phyloP scores from a whole-genome alignment of 2,797 vertebrate genomes.

The Chelmon rostratus region DNA sequence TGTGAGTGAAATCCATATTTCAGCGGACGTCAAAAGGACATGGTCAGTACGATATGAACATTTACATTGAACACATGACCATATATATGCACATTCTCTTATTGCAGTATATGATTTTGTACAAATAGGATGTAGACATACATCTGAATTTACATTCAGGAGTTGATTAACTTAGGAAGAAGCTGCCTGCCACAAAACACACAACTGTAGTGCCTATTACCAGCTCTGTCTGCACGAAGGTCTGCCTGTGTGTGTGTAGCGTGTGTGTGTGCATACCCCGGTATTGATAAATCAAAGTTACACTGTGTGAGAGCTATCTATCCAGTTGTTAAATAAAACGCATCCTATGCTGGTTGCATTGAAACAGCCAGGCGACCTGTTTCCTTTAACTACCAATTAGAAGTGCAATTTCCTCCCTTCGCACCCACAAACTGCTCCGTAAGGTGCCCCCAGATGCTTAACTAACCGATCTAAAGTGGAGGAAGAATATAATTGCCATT shows the following conservation, averaged over 20 bases:
- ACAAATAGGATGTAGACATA: background rate
- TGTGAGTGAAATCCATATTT: background rate
- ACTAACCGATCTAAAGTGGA: slow-evolving; percentile 34
- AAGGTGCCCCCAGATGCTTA: slow-evolving; percentile 42
- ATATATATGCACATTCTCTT: background rate
- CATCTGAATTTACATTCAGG: background rate
- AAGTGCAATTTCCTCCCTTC: slow-evolving; percentile 39
- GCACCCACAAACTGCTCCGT: slow-evolving; percentile 37
- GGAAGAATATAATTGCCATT: slow-evolving; percentile 37
- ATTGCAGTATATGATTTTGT: background rate
- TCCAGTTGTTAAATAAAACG: slow-evolving; percentile 32
- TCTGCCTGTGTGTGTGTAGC: background rate
- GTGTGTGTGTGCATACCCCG: background rate
- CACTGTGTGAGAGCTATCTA: background rate
- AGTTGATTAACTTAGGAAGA: slow-evolving; percentile 11
- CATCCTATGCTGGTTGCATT: slow-evolving; percentile 35
- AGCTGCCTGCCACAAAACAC: background rate
- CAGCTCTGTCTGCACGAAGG: background rate
- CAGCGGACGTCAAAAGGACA: background rate
- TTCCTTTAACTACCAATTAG: slow-evolving; percentile 61
- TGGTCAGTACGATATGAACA: background rate
- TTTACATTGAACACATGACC: background rate
- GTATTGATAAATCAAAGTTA: slow-evolving; percentile 36
- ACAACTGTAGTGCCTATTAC: slow-evolving; percentile 11
- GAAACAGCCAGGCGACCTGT: slow-evolving; percentile 29